A percentile compares a stretch with the other conserved stretches of the same genome.
Conservation (phyloP, 2,888 invertebrate genomes). For the Heliconius cydno region DNA sequence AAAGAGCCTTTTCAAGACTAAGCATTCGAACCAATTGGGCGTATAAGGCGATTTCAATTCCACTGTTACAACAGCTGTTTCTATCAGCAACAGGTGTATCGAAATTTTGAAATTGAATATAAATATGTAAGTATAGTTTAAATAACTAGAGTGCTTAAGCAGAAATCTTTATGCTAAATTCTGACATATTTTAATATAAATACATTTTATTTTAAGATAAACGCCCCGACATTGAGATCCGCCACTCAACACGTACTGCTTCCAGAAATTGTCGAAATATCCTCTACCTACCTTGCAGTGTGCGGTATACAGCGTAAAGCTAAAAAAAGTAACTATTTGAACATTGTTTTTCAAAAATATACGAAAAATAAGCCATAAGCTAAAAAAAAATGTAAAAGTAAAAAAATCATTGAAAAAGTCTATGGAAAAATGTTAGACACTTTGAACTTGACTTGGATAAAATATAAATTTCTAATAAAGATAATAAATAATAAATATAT, state of each 20-base stretch:
- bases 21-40: not conserved
- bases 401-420: too few species aligned
- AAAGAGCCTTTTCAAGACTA: too few species aligned
- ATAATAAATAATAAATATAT: not conserved
- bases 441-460: not conserved
- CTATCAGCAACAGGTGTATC: slow-evolving; percentile 5
- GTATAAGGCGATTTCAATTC: not conserved
- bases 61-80: slow-evolving; percentile 6
- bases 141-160: not conserved
- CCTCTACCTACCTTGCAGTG: not conserved
- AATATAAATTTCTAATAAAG: not conserved
- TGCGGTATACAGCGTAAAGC: not conserved
- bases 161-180: not conserved
- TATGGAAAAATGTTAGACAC: not conserved
- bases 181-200: too few species aligned
- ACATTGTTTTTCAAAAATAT: not conserved
- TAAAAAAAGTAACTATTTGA: not conserved
- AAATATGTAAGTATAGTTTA: not conserved
- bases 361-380: not conserved
- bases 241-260: not conserved
- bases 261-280: not conserved
- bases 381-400: not conserved
- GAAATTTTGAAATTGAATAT: slow-evolving; percentile 1
- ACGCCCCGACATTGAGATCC: not conserved
- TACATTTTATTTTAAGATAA: too few species aligned